Evolutionary conservation across 2,888 invertebrate species (phyloP).

Genomic region (Cataglyphis rosenhaueri): DNA sequence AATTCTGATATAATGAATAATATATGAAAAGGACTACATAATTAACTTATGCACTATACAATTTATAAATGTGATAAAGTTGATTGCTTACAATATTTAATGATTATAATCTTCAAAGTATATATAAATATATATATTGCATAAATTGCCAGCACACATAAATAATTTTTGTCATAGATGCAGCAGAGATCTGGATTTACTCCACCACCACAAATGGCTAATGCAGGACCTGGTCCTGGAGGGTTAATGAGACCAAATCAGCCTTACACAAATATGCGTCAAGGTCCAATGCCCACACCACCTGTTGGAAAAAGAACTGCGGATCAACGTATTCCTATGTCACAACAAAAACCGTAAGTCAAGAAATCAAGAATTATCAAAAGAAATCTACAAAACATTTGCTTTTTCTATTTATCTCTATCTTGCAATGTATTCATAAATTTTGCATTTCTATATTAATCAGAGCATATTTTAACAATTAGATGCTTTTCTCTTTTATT

Average conservation of each 20-base stretch:
- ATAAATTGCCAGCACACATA: background rate
- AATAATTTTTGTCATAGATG: conserved; percentile 76
- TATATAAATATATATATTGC: background rate
- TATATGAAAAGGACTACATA: background rate
- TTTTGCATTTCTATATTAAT: background rate
- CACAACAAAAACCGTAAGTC: conserved; percentile 88
- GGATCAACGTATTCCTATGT: conserved; percentile 88
- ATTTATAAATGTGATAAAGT: background rate
- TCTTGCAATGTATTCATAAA: background rate
- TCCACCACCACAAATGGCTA: conserved; percentile 88
- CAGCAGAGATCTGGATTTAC: conserved; percentile 90
- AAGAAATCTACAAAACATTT: background rate
- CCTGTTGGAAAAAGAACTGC: conserved; percentile 88
- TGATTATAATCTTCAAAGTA: background rate
- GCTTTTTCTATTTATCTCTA: conserved; percentile 1
- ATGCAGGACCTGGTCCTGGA: conserved; percentile 85
- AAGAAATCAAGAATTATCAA: conserved; percentile 17
- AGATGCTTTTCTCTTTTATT: conserved; percentile 69
- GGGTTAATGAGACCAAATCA: conserved; percentile 88
- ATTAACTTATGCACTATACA: background rate
- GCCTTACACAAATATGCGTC: conserved; percentile 88
- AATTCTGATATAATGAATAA: background rate
- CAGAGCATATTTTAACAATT: background rate
- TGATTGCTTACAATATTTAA: background rate
- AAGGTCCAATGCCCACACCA: conserved; percentile 87